Evolutionary conservation across 2,797 vertebrate species (phyloP).

Genomic region (Limosa lapponica): DNA sequence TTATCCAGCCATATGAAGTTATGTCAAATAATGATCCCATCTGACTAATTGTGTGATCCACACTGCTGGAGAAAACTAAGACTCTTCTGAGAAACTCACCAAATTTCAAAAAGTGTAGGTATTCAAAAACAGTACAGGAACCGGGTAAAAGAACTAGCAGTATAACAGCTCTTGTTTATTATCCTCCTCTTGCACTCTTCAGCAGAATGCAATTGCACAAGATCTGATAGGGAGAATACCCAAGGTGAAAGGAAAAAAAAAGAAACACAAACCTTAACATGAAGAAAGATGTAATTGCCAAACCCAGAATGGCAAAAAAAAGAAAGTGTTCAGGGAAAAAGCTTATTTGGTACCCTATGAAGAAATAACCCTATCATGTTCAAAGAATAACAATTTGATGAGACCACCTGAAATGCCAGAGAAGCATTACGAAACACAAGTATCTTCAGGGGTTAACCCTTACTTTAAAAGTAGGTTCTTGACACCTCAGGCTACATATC

Average conservation of each 20-base stretch:
- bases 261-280: neutral
- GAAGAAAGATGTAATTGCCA: neutral
- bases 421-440: neutral
- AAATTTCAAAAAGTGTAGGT: neutral
- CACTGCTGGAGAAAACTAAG: neutral
- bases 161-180: neutral
- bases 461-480: neutral
- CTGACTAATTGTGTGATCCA: neutral
- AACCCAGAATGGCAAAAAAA: neutral
- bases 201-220: neutral
- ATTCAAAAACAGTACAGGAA: neutral
- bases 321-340: neutral
- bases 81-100: neutral
- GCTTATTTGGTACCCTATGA: neutral
- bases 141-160: neutral
- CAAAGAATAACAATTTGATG: neutral
- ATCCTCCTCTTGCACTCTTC: neutral
- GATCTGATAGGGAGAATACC: neutral
- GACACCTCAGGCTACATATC: neutral
- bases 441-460: neutral
- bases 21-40: neutral
- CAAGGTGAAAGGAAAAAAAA: neutral
- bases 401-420: neutral
- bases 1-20: neutral
- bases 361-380: neutral